Conservation (phyloP, 2,888 invertebrate species). For the Pachymerium ferrugineum region DNA sequence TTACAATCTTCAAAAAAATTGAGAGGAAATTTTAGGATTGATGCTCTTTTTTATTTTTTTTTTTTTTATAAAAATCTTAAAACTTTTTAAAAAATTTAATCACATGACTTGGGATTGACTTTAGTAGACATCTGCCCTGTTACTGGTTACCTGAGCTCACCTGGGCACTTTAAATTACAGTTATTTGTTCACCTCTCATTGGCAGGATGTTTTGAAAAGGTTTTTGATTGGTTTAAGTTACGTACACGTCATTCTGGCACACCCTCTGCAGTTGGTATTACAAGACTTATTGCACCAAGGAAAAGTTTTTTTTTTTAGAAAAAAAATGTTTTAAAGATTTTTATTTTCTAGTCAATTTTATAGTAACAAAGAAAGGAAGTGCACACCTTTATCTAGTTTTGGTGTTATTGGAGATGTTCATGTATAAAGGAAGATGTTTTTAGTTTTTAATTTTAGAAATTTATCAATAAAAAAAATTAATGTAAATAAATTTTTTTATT, state of each 20-base stretch:
- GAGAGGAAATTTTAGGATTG: background rate
- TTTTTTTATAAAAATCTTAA: background rate
- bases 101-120: background rate
- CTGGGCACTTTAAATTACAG: background rate
- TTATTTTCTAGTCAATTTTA: too few species aligned
- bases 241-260: background rate
- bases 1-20: too few species aligned
- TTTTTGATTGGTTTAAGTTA: background rate
- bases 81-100: background rate
- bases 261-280: background rate
- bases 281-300: background rate
- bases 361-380: too few species aligned
- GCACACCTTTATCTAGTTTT: too few species aligned
- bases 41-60: background rate
- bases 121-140: background rate
- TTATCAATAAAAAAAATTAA: too few species aligned
- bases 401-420: too few species aligned
- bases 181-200: slow-evolving; percentile 1
- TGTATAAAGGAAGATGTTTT: too few species aligned
- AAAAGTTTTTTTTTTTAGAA: background rate
- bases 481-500: too few species aligned
- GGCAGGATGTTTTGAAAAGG: slow-evolving; percentile 1
- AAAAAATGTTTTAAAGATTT: too few species aligned
- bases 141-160: slow-evolving; percentile 12
- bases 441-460: too few species aligned